Evolutionary conservation across 2,113 vertebrate species (phyloP).

Genomic region (Neogale vison): DNA sequence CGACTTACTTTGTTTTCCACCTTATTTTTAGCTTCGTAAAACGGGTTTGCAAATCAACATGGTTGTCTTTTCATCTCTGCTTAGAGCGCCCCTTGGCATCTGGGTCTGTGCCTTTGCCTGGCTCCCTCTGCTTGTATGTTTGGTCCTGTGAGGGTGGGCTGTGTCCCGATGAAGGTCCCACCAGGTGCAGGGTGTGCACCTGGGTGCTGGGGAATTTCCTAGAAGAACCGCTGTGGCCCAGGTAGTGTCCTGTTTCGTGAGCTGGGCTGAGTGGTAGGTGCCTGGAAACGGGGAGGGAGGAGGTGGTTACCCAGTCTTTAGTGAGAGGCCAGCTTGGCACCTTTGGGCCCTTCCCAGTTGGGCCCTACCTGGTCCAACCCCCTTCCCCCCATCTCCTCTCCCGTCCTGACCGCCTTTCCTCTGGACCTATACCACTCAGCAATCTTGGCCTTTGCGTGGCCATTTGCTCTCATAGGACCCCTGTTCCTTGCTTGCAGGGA

Average conservation of each 20-base stretch:
- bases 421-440: background rate
- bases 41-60: background rate
- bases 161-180: background rate
- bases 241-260: background rate
- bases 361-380: background rate
- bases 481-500: background rate
- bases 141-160: background rate
- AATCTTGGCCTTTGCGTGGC: accelerated
- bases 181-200: background rate
- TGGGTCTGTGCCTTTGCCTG: background rate
- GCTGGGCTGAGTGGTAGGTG: background rate
- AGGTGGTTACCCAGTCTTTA: background rate
- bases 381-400: background rate
- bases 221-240: background rate
- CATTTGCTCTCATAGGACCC: background rate
- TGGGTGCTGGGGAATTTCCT: background rate
- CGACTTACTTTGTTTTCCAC: background rate
- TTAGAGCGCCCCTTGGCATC: background rate
- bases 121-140: background rate
- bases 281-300: background rate
- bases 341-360: background rate
- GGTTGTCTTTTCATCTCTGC: background rate
- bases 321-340: background rate
- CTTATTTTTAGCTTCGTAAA: background rate
- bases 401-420: background rate